Base-by-base conservation (phyloP, 1,140 invertebrate genomes). In the Aphis craccivora region DNA sequence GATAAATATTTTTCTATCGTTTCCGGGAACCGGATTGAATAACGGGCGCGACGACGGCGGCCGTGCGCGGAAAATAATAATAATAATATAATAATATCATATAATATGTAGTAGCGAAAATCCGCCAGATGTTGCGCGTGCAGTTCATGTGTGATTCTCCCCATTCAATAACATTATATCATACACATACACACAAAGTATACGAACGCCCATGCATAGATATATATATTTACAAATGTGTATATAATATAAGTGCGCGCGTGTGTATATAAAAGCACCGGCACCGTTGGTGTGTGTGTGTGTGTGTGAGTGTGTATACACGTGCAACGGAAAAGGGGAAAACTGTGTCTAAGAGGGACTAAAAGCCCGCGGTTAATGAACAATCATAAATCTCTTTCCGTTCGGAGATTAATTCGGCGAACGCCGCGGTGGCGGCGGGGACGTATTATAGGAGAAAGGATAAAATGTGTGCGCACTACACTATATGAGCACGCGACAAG, bases 311-410 rank as follows among this genome's bases (percentile, higher is more conserved):
- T 35, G 90, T 88, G 20, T 88, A 23, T 89, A 81, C 60, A 92
- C 45, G 67, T 91, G 90, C 45, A 35, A 92, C 67, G 67, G 91
- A 93, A 93, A 93, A 93, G 91, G 91, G 90, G 91, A 93, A 93
- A 84, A 84, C 76, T 93, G 81, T 40, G 81, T 86, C 91, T 86
- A 86, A 93, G 81, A 93, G 91, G 81, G 76, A 93, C 91, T 93
- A 93, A 93, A 84, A 93, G 91, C 91, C 81, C 81, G 91, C 91
- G 91, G 91, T 93, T 93, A 93, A 93, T 86, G 91, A 93, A 93
- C 91, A 84, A 93, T 93, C 91, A 93, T 93, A 93, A 93, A 93
- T 93, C 91, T 93, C 91, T 93, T 93, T 93, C 48, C 91, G 91
- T 93, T 86, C 67, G 45, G 45, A 93, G 91, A 93, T 93, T 93